Conservation (phyloP, 1,140 invertebrate species). For the Anadara kagoshimensis region DNA sequence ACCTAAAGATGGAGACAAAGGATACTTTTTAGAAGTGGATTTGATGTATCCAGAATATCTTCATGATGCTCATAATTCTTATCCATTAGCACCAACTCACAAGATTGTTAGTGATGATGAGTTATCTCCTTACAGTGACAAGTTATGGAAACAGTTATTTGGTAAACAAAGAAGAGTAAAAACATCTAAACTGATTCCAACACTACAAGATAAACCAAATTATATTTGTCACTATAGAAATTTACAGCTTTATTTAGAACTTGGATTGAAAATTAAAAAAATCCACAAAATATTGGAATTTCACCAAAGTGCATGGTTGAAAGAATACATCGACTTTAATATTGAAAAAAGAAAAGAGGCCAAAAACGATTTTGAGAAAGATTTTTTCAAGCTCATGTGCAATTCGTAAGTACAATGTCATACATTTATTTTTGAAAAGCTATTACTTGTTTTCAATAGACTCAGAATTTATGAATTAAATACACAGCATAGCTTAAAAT, state of each 20-base stretch:
- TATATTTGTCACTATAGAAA: slow-evolving; percentile 27
- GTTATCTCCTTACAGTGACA: slow-evolving; percentile 14
- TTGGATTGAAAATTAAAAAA: slow-evolving; percentile 25
- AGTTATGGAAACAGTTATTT: slow-evolving; percentile 5
- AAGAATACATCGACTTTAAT: slow-evolving; percentile 41
- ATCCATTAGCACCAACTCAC: slow-evolving; percentile 68
- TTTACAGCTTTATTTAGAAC: slow-evolving; percentile 15
- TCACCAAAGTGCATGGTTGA: slow-evolving; percentile 13
- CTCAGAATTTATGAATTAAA: too few species aligned
- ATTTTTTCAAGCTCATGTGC: slow-evolving; percentile 73
- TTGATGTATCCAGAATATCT: slow-evolving; percentile 70
- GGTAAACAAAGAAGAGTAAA: not conserved
- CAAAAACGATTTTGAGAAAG: slow-evolving; percentile 71
- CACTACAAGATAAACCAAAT: slow-evolving; percentile 17
- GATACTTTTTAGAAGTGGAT: slow-evolving; percentile 77
- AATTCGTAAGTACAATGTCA: slow-evolving; percentile 45
- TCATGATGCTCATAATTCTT: slow-evolving; percentile 76
- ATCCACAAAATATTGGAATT: slow-evolving; percentile 25
- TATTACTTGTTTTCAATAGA: too few species aligned
- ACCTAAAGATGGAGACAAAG: slow-evolving; percentile 67
- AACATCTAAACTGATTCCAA: slow-evolving; percentile 16
- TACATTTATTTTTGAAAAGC: too few species aligned
- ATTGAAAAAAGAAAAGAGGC: slow-evolving; percentile 61
- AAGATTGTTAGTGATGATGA: slow-evolving; percentile 12
- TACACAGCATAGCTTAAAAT: too few species aligned